Evolutionary conservation across 2,797 vertebrate species (phyloP).

Genomic region (Semaprochilodus insignis): DNA sequence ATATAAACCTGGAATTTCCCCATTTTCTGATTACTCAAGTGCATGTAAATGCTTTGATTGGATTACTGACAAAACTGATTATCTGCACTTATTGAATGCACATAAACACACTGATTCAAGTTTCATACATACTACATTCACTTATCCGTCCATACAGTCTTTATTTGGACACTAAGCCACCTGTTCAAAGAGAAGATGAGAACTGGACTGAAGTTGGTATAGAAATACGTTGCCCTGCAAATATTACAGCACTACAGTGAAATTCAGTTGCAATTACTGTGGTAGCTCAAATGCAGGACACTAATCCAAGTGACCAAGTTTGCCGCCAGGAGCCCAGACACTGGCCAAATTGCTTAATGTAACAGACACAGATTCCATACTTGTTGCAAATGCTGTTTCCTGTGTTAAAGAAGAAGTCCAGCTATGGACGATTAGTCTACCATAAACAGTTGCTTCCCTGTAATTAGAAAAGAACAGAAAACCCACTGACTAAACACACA

Average conservation of each 20-base stretch:
- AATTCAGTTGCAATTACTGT: not conserved
- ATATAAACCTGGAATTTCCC: too few species aligned
- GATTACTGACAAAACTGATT: too few species aligned
- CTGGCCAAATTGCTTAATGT: slow-evolving; percentile 21
- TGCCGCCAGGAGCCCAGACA: slow-evolving; percentile 35
- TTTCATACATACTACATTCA: too few species aligned
- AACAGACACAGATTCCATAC: not conserved
- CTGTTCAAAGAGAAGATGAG: too few species aligned
- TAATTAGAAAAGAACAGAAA: not conserved
- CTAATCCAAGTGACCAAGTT: slow-evolving; percentile 12
- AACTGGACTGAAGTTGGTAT: too few species aligned
- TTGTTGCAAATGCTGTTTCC: not conserved
- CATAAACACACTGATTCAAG: too few species aligned
- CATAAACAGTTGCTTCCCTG: not conserved
- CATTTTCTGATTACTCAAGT: too few species aligned
- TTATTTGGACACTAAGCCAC: too few species aligned
- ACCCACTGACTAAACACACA: not conserved
- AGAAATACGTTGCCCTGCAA: too few species aligned
- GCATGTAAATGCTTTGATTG: too few species aligned
- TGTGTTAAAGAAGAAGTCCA: not conserved
- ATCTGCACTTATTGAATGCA: too few species aligned
- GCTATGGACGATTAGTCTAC: not conserved
- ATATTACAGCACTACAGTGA: not conserved
- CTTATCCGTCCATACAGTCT: too few species aligned
- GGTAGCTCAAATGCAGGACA: slow-evolving; percentile 8